Evolutionary conservation across 2,797 vertebrate species (phyloP), one percentile per base, ranked within the genome.

Genomic region (Pelochelys cantorii): DNA sequence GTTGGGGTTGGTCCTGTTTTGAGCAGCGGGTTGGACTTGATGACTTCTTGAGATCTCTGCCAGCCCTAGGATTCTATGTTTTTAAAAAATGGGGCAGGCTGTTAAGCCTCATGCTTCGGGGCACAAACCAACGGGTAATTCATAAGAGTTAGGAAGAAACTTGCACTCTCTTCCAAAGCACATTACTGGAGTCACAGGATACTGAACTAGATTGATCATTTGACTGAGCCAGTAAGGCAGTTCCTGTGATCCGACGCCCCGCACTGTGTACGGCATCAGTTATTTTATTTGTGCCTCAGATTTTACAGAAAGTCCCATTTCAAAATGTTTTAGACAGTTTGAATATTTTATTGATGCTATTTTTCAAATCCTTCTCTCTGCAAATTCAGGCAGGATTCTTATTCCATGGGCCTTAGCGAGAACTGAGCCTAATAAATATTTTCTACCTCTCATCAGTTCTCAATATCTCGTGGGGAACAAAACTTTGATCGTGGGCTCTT

Each of bases 321-420:
- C 82, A 91, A 88, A 95, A 94, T 89, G 90, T 60, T 90, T 95
- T 84, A 92, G 91, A 82, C 89, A 60, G 89, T 85, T 68, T 96
- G 93, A 97, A 94, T 95, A 93, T 96, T 97, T 94, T 89, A 95
- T 89, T 93, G 78, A 87, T 89, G 83, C 65, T 37, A 75, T 42
- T 56, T 77, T 92, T 31, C 90, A 85, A 88, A 94, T 92, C 92
- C 85, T 85, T 94, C 92, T 62, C 74, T 88, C 87, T 88, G 93
- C 27, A 84, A 92, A 92, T 93, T 65, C 84, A 86, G 83, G 84
- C 90, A 90, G 65, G 81, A 91, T 77, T 27, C 7, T 48, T 77
- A 77, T 52, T 77, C 74, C 15, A 77, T 25, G 29, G 91, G 91
- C 80, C 89, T 84, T 80, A 75, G 68, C 85, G 85, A 88, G 29